Percentiles rank a stretch among this genome's conserved stretches.
phyloP scores from a whole-genome alignment of 1,140 invertebrate genomes.

The Anoplophora glabripennis region DNA sequence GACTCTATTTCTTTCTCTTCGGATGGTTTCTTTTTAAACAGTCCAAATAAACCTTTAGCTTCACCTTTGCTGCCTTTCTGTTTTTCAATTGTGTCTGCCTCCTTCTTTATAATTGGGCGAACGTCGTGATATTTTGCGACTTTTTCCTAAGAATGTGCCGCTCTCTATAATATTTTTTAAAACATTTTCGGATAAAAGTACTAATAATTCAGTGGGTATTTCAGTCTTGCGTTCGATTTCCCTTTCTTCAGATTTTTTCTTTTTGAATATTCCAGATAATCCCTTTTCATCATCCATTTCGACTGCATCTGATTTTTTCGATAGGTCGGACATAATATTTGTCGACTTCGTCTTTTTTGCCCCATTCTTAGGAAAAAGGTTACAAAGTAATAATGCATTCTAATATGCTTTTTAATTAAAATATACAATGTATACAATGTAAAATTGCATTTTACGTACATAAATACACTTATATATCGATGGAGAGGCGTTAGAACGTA shows the following conservation, averaged over 20 bases:
- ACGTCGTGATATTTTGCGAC: conserved; percentile 23
- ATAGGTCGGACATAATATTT: conserved; percentile 21
- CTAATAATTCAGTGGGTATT: background rate
- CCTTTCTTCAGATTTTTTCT: conserved; percentile 14
- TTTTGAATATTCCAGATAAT: background rate
- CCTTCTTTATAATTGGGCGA: background rate
- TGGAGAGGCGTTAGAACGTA: too few relatives aligned
- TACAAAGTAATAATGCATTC: too few relatives aligned
- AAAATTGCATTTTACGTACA: too few relatives aligned
- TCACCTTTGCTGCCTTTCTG: conserved; percentile 12
- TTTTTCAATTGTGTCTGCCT: background rate
- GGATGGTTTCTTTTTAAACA: conserved; percentile 10
- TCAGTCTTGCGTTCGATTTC: conserved; percentile 18
- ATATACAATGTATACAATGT: too few relatives aligned
- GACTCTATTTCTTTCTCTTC: background rate
- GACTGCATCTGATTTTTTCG: background rate
- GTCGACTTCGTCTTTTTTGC: conserved; percentile 21
- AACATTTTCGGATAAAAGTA: conserved; percentile 10
- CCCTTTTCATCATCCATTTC: conserved; percentile 13
- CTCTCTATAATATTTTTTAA: conserved; percentile 15
- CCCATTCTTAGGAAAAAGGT: too few relatives aligned
- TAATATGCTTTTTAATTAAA: too few relatives aligned
- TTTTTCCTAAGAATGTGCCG: conserved; percentile 28
- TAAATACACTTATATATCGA: too few relatives aligned
- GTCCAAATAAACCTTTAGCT: conserved; percentile 7